Evolutionary conservation across 2,888 invertebrate species (phyloP).

Genomic region (Didymodactylos carnosus): DNA sequence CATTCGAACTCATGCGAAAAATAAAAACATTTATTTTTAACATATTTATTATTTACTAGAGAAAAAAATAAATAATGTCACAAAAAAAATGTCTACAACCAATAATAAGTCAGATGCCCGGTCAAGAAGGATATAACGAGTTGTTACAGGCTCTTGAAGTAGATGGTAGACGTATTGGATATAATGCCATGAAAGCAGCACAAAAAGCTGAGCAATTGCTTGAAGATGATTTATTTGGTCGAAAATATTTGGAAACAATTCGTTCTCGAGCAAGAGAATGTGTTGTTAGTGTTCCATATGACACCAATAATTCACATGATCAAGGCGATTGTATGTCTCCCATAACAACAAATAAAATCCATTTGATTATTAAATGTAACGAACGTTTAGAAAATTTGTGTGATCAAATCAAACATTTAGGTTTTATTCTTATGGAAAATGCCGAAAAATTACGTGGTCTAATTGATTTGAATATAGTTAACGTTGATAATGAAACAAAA

Average conservation of each 20-base stretch:
- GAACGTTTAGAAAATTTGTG: neutral
- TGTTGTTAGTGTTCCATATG: neutral
- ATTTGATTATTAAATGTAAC: neutral
- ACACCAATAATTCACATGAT: neutral
- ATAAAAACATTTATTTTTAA: no score
- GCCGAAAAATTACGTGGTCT: neutral
- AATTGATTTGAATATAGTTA: neutral
- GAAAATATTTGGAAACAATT: neutral
- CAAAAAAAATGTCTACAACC: no score
- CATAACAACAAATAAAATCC: no score
- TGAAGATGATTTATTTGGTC: neutral
- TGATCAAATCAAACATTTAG: neutral
- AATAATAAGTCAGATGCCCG: no score
- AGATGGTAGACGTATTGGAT: neutral
- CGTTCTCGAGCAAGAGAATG: neutral
- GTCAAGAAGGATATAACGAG: neutral
- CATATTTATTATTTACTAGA: no score
- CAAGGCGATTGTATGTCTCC: no score
- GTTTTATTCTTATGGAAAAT: neutral
- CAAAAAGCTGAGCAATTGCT: neutral
- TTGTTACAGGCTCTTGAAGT: neutral
- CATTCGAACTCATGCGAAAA: no score
- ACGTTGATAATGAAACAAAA: neutral
- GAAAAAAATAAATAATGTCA: no score
- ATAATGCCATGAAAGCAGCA: neutral